Conservation (phyloP, 2,888 invertebrate species). For the Drosophila emarginata region DNA sequence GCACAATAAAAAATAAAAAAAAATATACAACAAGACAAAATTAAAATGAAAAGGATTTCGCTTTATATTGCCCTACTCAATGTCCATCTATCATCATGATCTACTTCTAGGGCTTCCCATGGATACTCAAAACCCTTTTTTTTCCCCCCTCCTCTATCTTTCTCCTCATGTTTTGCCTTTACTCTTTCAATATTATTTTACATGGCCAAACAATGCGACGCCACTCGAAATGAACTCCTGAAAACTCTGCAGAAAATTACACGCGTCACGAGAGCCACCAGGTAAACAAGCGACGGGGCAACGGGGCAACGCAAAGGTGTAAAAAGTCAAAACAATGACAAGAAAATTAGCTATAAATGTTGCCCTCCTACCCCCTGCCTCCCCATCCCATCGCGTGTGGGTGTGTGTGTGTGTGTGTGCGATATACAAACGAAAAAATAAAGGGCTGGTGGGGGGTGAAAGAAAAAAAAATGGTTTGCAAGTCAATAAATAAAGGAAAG, state of each 20-base stretch:
- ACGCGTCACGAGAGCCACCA: constrained; percentile 28
- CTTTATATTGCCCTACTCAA: constrained; percentile 7
- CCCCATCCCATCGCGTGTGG: neutral
- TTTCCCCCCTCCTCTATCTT: neutral
- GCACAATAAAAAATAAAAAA: neutral
- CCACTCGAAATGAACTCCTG: constrained; percentile 31
- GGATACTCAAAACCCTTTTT: constrained; percentile 29
- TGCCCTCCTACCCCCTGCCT: constrained; percentile 16
- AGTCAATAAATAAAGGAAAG: constrained; percentile 48
- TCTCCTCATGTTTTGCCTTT: neutral
- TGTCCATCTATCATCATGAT: constrained; percentile 10
- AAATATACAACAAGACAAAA: neutral
- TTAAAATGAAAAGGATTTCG: neutral
- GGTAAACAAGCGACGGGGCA: constrained; percentile 40
- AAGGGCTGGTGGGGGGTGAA: neutral
- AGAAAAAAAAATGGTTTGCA: constrained; percentile 46
- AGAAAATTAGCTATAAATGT: constrained; percentile 54
- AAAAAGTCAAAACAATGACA: constrained; percentile 56
- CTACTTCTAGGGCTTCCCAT: constrained; percentile 33
- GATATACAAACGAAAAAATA: neutral
- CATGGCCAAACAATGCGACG: constrained; percentile 56
- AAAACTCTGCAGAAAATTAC: constrained; percentile 25
- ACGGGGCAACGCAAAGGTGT: constrained; percentile 38
- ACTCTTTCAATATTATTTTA: constrained; percentile 63
- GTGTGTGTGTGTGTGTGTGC: constrained; percentile 15